Percentiles rank a stretch among this genome's conserved stretches.
Evolutionary conservation across 2,888 invertebrate species (phyloP).

Genomic region (Apodemia mormo): DNA sequence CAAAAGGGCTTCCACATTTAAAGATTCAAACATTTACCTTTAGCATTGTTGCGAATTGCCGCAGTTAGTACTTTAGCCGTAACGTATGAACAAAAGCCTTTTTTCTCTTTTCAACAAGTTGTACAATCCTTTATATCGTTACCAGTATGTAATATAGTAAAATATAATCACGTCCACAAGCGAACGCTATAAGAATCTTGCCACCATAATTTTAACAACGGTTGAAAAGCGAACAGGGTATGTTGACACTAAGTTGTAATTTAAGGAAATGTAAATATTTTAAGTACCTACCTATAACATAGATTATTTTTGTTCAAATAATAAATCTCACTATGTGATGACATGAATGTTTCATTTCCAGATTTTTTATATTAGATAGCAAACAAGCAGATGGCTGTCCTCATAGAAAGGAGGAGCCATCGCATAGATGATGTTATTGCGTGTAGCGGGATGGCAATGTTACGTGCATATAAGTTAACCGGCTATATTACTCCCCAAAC

Average conservation of each 20-base stretch:
- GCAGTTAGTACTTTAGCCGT: slow-evolving; percentile 7
- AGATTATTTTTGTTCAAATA: slow-evolving; percentile 80
- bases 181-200: slow-evolving; percentile 47
- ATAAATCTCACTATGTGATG: slow-evolving; percentile 76
- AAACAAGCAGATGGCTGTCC: too few species aligned
- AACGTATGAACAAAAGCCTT: slow-evolving; percentile 51
- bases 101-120: slow-evolving; percentile 80
- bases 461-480: too few species aligned
- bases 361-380: neutral
- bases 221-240: slow-evolving; percentile 81
- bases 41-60: neutral
- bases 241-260: slow-evolving; percentile 71
- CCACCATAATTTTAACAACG: slow-evolving; percentile 64
- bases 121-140: slow-evolving; percentile 35
- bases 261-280: slow-evolving; percentile 77
- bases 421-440: too few species aligned
- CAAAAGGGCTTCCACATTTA: neutral
- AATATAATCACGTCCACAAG: slow-evolving; percentile 7
- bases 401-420: too few species aligned
- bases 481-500: too few species aligned
- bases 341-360: slow-evolving; percentile 49
- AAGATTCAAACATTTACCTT: neutral
- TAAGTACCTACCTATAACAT: slow-evolving; percentile 57
- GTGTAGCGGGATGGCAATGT: too few species aligned
- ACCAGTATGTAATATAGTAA: slow-evolving; percentile 21